These are phyloP conservation scores for Lasioglossum zephyrum DNA, from an alignment of 2,888 invertebrate genomes.

Conservation along the genomic window DNA sequence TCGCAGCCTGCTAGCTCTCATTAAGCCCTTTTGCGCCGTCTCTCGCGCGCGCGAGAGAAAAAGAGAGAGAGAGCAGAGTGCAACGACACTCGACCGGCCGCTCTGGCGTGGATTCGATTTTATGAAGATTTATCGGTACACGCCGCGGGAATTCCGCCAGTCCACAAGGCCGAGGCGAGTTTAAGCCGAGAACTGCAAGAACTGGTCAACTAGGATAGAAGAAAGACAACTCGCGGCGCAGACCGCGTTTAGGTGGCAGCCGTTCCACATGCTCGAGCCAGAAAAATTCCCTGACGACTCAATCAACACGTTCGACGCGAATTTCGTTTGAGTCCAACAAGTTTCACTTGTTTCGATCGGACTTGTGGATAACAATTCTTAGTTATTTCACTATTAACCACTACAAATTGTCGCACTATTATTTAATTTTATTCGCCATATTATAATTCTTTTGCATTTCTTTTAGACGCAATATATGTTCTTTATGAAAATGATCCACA, in stretches of 20 bases:
- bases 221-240: not conserved
- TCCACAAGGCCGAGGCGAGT: slow-evolving; percentile 18
- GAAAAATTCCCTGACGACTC: not conserved
- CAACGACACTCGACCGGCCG: slow-evolving; percentile 57
- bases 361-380: no score
- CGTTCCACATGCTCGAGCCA: not conserved
- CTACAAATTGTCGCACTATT: no score
- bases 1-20: slow-evolving; percentile 44
- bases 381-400: no score
- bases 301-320: not conserved
- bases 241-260: not conserved
- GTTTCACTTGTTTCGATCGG: not conserved
- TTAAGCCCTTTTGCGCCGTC: slow-evolving; percentile 46
- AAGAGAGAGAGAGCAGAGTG: slow-evolving; percentile 30
- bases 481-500: no score
- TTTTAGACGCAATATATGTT: no score
- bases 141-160: slow-evolving; percentile 38
- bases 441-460: no score
- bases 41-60: slow-evolving; percentile 6
- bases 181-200: slow-evolving; percentile 20
- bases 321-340: not conserved
- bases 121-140: slow-evolving; percentile 66
- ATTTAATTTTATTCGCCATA: no score
- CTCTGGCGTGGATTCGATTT: slow-evolving; percentile 54
- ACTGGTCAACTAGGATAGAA: slow-evolving; percentile 15